Evolutionary conservation across 2,797 vertebrate species (phyloP), one percentile per base, ranked within the genome.

Genomic region (Leuciscus waleckii): DNA sequence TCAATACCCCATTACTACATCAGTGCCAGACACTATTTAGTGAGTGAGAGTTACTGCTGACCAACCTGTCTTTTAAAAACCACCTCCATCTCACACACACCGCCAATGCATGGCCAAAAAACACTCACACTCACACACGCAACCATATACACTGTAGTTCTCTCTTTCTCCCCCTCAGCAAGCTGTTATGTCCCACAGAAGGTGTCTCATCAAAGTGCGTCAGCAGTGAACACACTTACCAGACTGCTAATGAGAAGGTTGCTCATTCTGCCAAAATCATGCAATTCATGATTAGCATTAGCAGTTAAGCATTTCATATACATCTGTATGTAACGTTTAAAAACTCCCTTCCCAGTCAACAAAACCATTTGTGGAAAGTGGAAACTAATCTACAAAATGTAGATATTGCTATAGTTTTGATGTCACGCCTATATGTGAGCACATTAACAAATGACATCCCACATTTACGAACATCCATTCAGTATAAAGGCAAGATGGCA

Each of bases 111-210:
- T 39, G 39, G 61, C 43, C 41, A 63, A 85, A 79, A 49, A 35
- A 9, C 84, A 70, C 37, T 46, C 69, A 67, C 71, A 46, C 69
- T 21, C 83, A 39, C 74, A 85, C 75, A 63, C 49, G 80, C 35
- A 32, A 51, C 32, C 65, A 79, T 61, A 84, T 69, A 76, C 65
- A 82, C 46, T 6, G 35, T 13, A 79, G 63, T 84, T 86, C 51
- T 84, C 84, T 88, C 88, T 75, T 83, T 82, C 79, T 85, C 85
- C 86, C 76, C 84, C 78, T 82, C 84, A 79, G 78, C 67, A 77
- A 51, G 75, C 41, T 80, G 76, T 75, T 76, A 79, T 70, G 54
- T 87, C 58, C 58, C 37, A 82, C 85, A 86, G 85, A 87, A 87
- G 81, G 86, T 61, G 86, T 49, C 32, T 71, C 51, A 73, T 39